Evolutionary conservation across 2,113 vertebrate species (phyloP).

Genomic region (Corydoras sp.): DNA sequence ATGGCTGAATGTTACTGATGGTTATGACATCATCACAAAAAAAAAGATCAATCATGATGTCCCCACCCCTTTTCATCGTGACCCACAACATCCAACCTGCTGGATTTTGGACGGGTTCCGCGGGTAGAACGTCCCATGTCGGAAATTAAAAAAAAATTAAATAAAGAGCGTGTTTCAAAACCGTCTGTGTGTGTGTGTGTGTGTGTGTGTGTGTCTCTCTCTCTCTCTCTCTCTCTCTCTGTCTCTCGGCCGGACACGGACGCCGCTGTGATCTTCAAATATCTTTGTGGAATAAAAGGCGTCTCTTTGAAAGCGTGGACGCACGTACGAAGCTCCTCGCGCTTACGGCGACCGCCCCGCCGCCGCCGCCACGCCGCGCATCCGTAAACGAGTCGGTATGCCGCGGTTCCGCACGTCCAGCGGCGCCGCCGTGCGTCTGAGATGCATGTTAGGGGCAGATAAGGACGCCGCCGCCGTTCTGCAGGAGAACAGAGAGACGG

Average conservation of each 20-base stretch:
- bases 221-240: slow-evolving; percentile 25
- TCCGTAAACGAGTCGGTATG: not conserved
- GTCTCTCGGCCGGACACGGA: slow-evolving; percentile 2
- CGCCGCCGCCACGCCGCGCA: too few species aligned
- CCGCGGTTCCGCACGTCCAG: not conserved
- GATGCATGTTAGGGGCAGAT: slow-evolving; percentile 45
- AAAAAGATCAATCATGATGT: too few species aligned
- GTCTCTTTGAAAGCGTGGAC: slow-evolving; percentile 6
- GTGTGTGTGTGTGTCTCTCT: slow-evolving; percentile 31
- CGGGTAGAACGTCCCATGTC: too few species aligned
- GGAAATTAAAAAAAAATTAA: not conserved
- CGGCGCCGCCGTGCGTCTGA: slow-evolving; percentile 35
- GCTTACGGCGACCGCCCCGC: not conserved
- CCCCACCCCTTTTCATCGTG: too few species aligned
- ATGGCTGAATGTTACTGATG: too few species aligned
- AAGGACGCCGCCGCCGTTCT: slow-evolving; percentile 41
- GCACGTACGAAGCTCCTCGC: not conserved
- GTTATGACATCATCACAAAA: too few species aligned
- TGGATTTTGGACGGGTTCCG: too few species aligned
- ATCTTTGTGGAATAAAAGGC: not conserved
- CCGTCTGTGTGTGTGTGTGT: too few species aligned
- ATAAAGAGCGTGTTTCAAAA: slow-evolving; percentile 16
- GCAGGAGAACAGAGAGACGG: slow-evolving; percentile 34
- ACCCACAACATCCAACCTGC: too few species aligned
- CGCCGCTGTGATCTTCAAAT: slow-evolving; percentile 5